phyloP scores from a whole-genome alignment of 2,797 vertebrate species.

The Onychomys leucogaster region DNA sequence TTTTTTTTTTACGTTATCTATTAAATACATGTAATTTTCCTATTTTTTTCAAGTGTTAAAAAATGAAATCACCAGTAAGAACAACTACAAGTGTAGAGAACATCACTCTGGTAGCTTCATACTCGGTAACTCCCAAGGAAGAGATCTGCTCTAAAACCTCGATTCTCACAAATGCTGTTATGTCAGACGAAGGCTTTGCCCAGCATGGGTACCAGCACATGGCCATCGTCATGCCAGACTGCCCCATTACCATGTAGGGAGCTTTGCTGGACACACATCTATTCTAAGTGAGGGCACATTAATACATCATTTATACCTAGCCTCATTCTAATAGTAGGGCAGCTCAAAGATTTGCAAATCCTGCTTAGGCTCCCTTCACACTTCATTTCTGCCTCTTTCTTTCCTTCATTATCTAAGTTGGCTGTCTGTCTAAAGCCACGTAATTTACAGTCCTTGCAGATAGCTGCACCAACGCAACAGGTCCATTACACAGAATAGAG shows the following conservation, averaged over 20 bases:
- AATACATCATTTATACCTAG: neutral
- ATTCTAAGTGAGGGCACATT: neutral
- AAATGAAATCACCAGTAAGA: neutral
- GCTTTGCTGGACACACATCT: neutral
- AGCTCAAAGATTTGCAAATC: neutral
- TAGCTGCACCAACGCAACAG: neutral
- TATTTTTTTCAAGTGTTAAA: slow-evolving; percentile 17
- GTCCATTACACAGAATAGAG: neutral
- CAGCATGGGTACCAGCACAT: neutral
- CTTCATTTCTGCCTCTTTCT: neutral
- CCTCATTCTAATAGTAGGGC: neutral
- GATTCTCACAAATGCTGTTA: neutral
- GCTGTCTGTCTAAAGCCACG: neutral
- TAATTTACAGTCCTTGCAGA: neutral
- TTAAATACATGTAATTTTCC: neutral
- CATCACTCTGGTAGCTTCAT: neutral
- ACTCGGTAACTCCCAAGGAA: neutral
- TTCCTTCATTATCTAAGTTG: neutral
- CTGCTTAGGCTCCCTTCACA: neutral
- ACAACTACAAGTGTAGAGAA: neutral
- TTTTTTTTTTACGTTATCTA: slow-evolving; percentile 33
- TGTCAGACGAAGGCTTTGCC: neutral
- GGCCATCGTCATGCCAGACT: neutral
- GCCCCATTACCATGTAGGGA: too few species aligned
- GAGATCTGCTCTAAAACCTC: neutral